Evolutionary conservation across 2,797 vertebrate species (phyloP).

Genomic region (Aldrovandia affinis): DNA sequence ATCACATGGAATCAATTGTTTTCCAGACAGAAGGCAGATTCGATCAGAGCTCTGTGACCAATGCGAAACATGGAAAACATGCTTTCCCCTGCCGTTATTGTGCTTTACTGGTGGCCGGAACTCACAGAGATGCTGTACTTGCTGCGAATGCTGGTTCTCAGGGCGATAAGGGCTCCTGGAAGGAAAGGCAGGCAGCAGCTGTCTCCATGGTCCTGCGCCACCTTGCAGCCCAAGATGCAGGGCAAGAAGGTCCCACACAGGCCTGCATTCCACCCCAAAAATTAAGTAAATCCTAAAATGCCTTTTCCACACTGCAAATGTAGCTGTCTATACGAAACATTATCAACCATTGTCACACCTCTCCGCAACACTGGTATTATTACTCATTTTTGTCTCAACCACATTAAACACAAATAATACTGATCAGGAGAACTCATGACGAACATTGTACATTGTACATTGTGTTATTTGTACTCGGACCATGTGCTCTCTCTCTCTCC

Average conservation of each 20-base stretch:
- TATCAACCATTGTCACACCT: too few relatives aligned
- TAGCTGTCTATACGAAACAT: not conserved
- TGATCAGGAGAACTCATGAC: not conserved
- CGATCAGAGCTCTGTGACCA: too few relatives aligned
- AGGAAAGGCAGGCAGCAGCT: slow-evolving; percentile 76
- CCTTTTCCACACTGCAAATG: not conserved
- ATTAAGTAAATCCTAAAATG: too few relatives aligned
- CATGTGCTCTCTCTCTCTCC: too few relatives aligned
- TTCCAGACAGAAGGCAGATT: too few relatives aligned
- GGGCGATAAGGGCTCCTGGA: slow-evolving; percentile 72
- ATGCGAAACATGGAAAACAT: too few relatives aligned
- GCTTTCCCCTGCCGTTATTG: not conserved
- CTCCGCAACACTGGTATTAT: not conserved
- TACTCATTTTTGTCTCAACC: not conserved
- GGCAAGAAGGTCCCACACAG: slow-evolving; percentile 75
- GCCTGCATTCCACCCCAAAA: slow-evolving; percentile 54
- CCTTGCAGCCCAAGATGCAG: slow-evolving; percentile 74
- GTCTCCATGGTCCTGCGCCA: slow-evolving; percentile 73
- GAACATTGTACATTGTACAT: too few relatives aligned
- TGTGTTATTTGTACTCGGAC: too few relatives aligned
- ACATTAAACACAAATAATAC: not conserved
- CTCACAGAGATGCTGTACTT: slow-evolving; percentile 73
- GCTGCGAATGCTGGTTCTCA: slow-evolving; percentile 73
- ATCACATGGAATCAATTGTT: too few relatives aligned
- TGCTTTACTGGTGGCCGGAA: not conserved